Evolutionary conservation across 2,888 invertebrate genomes (phyloP), one percentile per base, ranked within the genome.

Genomic region (Unio pictorum): DNA sequence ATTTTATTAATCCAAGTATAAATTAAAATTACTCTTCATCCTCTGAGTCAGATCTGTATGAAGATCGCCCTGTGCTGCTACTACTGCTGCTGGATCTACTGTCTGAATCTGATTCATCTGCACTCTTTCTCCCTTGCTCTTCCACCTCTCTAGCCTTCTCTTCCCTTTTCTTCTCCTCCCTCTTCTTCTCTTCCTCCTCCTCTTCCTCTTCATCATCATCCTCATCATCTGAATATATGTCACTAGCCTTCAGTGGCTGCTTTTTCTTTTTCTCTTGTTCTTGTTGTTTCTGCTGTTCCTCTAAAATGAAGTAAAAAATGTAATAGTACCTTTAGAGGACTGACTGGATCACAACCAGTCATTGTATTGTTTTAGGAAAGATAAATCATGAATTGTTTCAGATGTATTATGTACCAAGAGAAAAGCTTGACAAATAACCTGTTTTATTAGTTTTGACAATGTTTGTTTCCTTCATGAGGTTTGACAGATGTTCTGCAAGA

Each of bases 231-330:
- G 98, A 98, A 90, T 98, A 98, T 71, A 98, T 96, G 87, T 98
- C 98, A 0, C 97, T 97, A 0, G 98, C 96, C 88, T 97, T 97
- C 55, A 96, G 91, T 86, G 97, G 97, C 17, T 94, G 93, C 83
- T 94, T 89, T 69, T 91, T 87, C 61, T 93, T 93, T 87, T 86
- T 84, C 45, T 87, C 81, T 61, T 84, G 81, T 58, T 77, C 74
- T 68, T 70, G 70, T 69, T 81, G 75, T 67, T 76, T 75, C 58
- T 69, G 63, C 17, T 61, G 66, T 60, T 67, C 45, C 55, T 73
- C 69, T 63, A 61, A 67, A 63, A 64, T 68, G 65, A 45, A n/a
- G 58, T 60, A 54, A 57, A 55, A 26, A 57, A 23, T 30, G 65
- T 45, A 23, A 45, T 30, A 56, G 26, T 56, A 15, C 15, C 45